Evolutionary conservation across 2,113 vertebrate genomes (phyloP).

Genomic region (Mesembrinibis cayennensis): DNA sequence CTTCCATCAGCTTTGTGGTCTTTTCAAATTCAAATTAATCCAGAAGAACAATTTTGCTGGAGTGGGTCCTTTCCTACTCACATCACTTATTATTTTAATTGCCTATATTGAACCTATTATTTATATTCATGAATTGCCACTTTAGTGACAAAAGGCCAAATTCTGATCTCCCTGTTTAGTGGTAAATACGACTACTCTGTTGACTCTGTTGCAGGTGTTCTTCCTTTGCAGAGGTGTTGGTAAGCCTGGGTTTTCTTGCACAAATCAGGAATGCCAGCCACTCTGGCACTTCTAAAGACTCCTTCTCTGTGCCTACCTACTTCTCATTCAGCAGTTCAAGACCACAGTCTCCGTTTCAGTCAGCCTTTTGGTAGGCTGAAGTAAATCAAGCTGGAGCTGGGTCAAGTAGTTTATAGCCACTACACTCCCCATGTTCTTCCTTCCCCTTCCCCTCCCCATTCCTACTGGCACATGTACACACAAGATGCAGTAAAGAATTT

Average conservation of each 20-base stretch:
- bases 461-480: not conserved
- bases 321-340: not conserved
- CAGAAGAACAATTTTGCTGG: not conserved
- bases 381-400: not conserved
- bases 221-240: not conserved
- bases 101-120: not conserved
- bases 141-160: not conserved
- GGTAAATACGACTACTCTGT: not conserved
- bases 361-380: not conserved
- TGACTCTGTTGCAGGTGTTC: not conserved
- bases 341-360: not conserved
- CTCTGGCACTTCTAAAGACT: not conserved
- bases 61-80: not conserved
- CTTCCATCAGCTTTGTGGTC: not conserved
- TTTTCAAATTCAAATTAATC: slow-evolving; percentile 30
- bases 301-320: not conserved
- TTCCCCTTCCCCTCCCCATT: not conserved
- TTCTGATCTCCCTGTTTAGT: not conserved
- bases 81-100: not conserved
- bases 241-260: not conserved
- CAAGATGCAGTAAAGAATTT: not conserved
- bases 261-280: not conserved
- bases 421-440: not conserved
- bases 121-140: not conserved
- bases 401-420: not conserved